A percentile compares a stretch with the other conserved stretches of the same genome.
These are phyloP conservation scores for Crotalus horridus DNA, from an alignment of 2,113 vertebrate species.

Conservation along the genomic window DNA sequence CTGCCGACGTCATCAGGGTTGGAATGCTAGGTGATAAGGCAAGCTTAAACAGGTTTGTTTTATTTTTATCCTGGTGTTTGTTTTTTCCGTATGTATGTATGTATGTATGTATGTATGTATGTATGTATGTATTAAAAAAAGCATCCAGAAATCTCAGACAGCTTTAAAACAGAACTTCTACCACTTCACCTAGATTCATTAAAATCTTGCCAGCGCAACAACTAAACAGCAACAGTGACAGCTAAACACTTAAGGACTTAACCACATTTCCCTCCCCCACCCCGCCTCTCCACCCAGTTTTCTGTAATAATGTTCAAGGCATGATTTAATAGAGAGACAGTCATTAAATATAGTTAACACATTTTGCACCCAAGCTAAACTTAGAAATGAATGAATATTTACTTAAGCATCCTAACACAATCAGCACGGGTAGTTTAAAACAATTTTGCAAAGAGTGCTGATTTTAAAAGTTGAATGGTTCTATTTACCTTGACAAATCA, in stretches of 20 bases:
- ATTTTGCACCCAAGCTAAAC: conserved; percentile 49
- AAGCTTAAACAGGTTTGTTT: no score
- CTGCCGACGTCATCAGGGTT: no score
- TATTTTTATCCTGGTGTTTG: no score
- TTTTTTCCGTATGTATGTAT: no score
- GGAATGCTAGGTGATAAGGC: no score
- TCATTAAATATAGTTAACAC: conserved; percentile 56
- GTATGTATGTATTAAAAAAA: not conserved
- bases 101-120: no score
- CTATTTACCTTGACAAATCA: conserved; percentile 41
- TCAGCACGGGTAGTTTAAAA: conserved; percentile 27
- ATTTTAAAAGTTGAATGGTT: conserved; percentile 12
- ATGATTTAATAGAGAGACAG: conserved; percentile 62
- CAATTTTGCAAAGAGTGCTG: conserved; percentile 7
- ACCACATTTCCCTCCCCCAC: conserved; percentile 34
- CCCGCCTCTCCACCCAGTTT: conserved; percentile 19
- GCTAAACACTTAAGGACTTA: conserved; percentile 66
- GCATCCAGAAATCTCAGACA: conserved; percentile 38
- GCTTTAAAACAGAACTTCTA: conserved; percentile 42
- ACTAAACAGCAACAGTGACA: conserved; percentile 59
- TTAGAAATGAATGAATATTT: conserved; percentile 48
- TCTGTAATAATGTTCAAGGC: conserved; percentile 55
- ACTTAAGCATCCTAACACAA: conserved; percentile 39
- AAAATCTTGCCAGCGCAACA: conserved; percentile 52
- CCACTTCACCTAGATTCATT: conserved; percentile 49